phyloP scores from a whole-genome alignment of 2,888 invertebrate genomes.

The Nemapogon koenigi region DNA sequence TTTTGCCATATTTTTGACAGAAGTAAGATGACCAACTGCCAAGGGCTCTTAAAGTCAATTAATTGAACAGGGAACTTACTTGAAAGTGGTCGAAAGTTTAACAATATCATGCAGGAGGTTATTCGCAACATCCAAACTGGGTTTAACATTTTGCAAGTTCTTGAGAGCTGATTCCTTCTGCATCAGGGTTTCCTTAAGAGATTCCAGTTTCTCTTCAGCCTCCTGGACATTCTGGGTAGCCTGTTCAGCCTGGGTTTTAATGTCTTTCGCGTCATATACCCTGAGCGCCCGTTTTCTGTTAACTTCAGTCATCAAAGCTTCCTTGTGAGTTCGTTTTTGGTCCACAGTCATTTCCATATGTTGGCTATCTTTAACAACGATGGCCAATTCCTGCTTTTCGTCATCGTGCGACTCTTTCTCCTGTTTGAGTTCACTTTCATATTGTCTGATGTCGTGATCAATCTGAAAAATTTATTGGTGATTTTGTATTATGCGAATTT shows the following conservation, averaged over 20 bases:
- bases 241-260: slow-evolving; percentile 34
- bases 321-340: slow-evolving; percentile 37
- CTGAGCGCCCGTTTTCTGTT: slow-evolving; percentile 34
- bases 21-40: too few species aligned
- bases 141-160: slow-evolving; percentile 43
- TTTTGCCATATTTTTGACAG: too few species aligned
- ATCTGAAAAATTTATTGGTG: slow-evolving; percentile 29
- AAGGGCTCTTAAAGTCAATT: too few species aligned
- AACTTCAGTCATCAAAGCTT: slow-evolving; percentile 33
- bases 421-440: slow-evolving; percentile 39
- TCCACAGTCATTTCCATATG: slow-evolving; percentile 32
- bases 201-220: slow-evolving; percentile 34
- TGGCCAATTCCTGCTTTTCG: slow-evolving; percentile 32
- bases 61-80: too few species aligned
- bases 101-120: slow-evolving; percentile 39
- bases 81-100: slow-evolving; percentile 33
- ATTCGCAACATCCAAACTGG: slow-evolving; percentile 38
- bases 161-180: slow-evolving; percentile 43
- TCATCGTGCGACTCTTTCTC: slow-evolving; percentile 32
- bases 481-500: background rate
- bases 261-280: slow-evolving; percentile 47
- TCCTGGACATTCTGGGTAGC: slow-evolving; percentile 37
- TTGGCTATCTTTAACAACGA: slow-evolving; percentile 29
- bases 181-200: slow-evolving; percentile 28
- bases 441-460: slow-evolving; percentile 28